These are phyloP conservation scores for Bucco capensis DNA, from an alignment of 2,113 vertebrate genomes.

Conservation along the genomic window DNA sequence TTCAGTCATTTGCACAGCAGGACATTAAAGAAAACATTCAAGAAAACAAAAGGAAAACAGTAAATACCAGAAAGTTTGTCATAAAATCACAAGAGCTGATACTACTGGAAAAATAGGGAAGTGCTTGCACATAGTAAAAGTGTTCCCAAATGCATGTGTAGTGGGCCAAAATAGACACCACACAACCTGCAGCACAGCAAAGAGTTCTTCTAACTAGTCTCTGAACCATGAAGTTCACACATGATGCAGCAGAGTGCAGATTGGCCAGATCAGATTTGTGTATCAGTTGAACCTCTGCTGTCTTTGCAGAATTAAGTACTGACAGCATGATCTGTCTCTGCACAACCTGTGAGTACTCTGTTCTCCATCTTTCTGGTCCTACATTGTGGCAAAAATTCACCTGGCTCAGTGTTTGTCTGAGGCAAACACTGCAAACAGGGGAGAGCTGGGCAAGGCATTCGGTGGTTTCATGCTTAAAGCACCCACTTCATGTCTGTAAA, in stretches of 20 bases:
- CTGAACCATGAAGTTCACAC: neutral
- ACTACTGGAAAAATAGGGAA: neutral
- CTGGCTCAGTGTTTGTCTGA: neutral
- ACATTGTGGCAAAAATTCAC: neutral
- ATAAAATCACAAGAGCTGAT: neutral
- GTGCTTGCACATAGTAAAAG: neutral
- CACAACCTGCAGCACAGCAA: neutral
- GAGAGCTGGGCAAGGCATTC: neutral
- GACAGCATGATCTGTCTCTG: neutral
- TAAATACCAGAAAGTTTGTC: neutral
- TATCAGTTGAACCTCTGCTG: neutral
- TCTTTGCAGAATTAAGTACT: neutral
- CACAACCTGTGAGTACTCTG: neutral
- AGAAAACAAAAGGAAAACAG: neutral
- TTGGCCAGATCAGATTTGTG: neutral
- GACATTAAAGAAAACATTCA: neutral
- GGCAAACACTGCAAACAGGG: accelerated
- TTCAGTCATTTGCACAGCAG: neutral
- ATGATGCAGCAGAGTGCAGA: neutral
- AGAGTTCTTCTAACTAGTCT: neutral
- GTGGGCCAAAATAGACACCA: neutral
- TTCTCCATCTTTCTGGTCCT: neutral
- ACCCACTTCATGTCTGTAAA: neutral
- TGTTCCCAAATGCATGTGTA: neutral
- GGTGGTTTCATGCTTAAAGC: neutral